Conservation (phyloP, 2,888 invertebrate species). For the Serrognathus titanus region DNA sequence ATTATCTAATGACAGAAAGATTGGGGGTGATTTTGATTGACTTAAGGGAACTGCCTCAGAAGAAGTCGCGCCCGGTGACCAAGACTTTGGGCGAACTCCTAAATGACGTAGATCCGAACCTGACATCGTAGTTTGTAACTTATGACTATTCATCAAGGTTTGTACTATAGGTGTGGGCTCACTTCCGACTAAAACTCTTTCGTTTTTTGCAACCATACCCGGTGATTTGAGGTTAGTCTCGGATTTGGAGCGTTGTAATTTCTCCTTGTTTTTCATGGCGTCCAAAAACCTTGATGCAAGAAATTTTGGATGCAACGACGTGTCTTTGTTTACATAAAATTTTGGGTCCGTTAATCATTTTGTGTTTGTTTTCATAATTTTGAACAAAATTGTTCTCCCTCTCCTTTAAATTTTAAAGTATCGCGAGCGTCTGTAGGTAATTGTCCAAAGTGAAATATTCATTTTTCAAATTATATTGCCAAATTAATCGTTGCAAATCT, state of each 20-base stretch:
- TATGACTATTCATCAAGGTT: conserved; percentile 44
- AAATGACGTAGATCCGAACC: conserved; percentile 33
- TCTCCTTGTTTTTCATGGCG: conserved; percentile 94
- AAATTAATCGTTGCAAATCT: no score
- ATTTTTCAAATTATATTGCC: no score
- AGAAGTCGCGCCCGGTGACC: conserved; percentile 61
- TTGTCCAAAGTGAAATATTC: no score
- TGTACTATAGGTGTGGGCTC: conserved; percentile 62
- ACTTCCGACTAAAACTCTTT: conserved; percentile 53
- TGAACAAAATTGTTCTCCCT: no score
- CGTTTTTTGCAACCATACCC: conserved; percentile 55
- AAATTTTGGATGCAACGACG: no score
- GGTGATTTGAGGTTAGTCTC: conserved; percentile 83
- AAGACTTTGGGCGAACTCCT: conserved; percentile 47
- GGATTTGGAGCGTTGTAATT: conserved; percentile 87
- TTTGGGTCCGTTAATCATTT: no score
- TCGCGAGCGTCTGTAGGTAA: no score
- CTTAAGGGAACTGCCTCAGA: conserved; percentile 53
- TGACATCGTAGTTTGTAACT: conserved; percentile 24
- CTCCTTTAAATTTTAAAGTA: no score
- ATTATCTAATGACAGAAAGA: conserved; percentile 68
- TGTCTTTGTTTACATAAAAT: no score
- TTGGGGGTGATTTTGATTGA: conserved; percentile 49
- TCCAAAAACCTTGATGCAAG: conserved; percentile 88
- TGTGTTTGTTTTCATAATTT: no score